Evolutionary conservation across 2,113 vertebrate genomes (phyloP).

Genomic region (Felis chaus): DNA sequence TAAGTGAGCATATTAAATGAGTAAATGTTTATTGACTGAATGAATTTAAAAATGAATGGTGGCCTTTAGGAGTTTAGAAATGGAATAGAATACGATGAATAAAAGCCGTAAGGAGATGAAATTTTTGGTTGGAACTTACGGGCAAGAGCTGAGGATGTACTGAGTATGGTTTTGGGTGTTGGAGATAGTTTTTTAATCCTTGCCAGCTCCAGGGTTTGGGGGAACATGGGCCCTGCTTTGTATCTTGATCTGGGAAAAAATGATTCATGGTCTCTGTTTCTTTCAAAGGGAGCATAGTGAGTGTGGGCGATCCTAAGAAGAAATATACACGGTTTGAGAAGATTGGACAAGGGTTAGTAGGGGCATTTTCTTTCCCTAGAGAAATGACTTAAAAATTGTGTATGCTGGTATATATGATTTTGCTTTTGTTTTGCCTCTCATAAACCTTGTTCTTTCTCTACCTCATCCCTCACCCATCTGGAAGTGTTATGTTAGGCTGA

Average conservation of each 20-base stretch:
- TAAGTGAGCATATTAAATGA: conserved; percentile 5
- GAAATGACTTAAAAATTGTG: conserved; percentile 44
- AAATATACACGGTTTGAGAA: conserved; percentile 97
- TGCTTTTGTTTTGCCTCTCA: conserved; percentile 47
- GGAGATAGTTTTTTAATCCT: not conserved
- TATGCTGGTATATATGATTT: conserved; percentile 14
- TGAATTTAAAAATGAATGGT: conserved; percentile 47
- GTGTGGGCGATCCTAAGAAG: conserved; percentile 96
- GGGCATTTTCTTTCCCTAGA: conserved; percentile 18
- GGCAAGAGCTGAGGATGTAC: not conserved
- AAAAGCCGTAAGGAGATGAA: not conserved
- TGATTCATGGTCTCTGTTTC: conserved; percentile 66
- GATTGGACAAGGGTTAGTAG: conserved; percentile 96
- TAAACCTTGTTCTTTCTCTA: conserved; percentile 44
- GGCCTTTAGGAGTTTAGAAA: conserved; percentile 37
- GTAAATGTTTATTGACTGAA: conserved; percentile 39
- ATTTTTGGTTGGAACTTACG: not conserved
- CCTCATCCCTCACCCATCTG: not conserved
- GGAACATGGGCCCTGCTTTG: not conserved
- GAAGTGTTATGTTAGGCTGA: conserved; percentile 39
- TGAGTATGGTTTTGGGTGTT: not conserved
- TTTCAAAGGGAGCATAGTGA: conserved; percentile 94
- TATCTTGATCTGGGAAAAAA: conserved; percentile 32
- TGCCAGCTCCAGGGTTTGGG: not conserved
- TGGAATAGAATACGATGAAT: conserved; percentile 17